Conservation (phyloP, 1,140 invertebrate species). For the Frieseomelitta varia region DNA sequence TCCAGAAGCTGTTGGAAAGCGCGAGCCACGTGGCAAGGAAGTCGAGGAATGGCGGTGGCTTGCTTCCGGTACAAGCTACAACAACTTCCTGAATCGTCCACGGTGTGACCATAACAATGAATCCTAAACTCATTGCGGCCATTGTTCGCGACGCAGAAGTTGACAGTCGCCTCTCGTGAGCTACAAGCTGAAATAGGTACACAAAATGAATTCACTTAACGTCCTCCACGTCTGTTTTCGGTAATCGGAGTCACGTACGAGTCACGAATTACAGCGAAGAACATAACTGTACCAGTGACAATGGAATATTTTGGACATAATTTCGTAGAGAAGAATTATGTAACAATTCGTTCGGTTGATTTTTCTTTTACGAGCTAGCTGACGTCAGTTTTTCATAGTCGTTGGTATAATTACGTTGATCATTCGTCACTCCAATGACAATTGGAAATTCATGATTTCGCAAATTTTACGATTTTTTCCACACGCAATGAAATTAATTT, state of each 20-base stretch:
- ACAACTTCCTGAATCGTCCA: slow-evolving; percentile 95
- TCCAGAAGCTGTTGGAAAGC: slow-evolving; percentile 93
- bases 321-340: too few relatives aligned
- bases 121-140: slow-evolving; percentile 93
- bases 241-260: neutral
- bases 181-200: slow-evolving; percentile 82
- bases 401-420: too few relatives aligned
- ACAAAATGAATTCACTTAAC: neutral
- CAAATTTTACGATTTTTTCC: too few relatives aligned
- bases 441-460: too few relatives aligned
- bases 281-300: too few relatives aligned
- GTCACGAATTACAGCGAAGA: too few relatives aligned
- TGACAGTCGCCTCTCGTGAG: slow-evolving; percentile 88
- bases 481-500: too few relatives aligned
- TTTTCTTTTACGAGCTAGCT: too few relatives aligned
- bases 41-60: slow-evolving; percentile 90
- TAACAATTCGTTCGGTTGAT: too few relatives aligned
- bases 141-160: slow-evolving; percentile 91
- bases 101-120: slow-evolving; percentile 93
- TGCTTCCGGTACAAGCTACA: slow-evolving; percentile 91
- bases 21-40: slow-evolving; percentile 93
- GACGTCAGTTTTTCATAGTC: too few relatives aligned
- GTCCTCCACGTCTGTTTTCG: neutral
- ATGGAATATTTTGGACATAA: too few relatives aligned
- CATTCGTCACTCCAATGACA: too few relatives aligned